Conservation (phyloP, 2,113 vertebrate genomes). For the Sitta europaea region DNA sequence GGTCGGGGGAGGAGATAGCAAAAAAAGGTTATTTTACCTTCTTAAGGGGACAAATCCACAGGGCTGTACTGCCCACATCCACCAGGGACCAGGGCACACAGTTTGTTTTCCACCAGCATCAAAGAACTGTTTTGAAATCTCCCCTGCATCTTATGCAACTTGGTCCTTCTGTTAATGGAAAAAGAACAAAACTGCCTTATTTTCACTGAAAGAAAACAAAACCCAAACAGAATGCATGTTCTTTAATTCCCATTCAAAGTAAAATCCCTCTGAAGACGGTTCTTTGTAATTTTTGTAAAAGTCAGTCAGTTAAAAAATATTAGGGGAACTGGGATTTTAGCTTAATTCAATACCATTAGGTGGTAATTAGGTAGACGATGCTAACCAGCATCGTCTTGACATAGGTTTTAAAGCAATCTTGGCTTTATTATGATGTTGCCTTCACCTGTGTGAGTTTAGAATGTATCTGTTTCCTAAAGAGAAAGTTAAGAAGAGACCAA, state of each 20-base stretch:
- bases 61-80: background rate
- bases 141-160: background rate
- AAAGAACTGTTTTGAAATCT: background rate
- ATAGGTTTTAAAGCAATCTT: background rate
- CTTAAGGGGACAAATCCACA: background rate
- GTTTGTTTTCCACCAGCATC: background rate
- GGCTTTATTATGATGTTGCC: background rate
- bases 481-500: background rate
- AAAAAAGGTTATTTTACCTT: background rate
- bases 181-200: background rate
- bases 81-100: fast-evolving
- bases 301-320: background rate
- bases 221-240: background rate
- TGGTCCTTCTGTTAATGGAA: background rate
- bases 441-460: background rate
- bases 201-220: background rate
- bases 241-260: background rate
- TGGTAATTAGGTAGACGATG: background rate
- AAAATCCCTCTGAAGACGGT: background rate
- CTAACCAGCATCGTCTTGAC: background rate
- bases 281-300: background rate
- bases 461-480: background rate
- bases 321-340: background rate
- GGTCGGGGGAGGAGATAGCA: background rate
- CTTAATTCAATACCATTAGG: background rate